Evolutionary conservation across 1,140 invertebrate genomes (phyloP), one percentile per base, ranked within the genome.

Genomic region (Littorina saxatilis): DNA sequence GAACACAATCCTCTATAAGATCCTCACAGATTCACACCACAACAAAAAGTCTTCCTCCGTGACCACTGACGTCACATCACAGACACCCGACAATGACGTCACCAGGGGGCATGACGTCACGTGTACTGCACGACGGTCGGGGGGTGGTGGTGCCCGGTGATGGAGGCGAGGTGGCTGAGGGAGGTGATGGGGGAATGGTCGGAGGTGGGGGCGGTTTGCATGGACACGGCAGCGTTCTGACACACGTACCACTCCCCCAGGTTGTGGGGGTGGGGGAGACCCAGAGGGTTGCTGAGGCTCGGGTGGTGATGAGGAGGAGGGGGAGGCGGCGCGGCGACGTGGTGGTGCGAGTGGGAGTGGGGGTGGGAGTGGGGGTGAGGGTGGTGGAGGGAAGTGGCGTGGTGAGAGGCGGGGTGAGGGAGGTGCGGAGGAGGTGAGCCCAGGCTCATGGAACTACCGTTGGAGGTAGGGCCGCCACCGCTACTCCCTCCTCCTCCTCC

Each of bases 171-270:
- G 88, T 94, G 94, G 92, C 86, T 94, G 85, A 87, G 92, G 90
- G 85, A 84, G 83, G 94, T 93, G n/a, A 95, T 92, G 15, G 94
- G 93, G 29, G 94, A 94, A 82, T 94, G 93, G 86, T 94, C 93
- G 80, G 92, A 94, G 90, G 91, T 92, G 32, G 94, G 88, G 84
- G 93, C 89, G 88, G 92, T 89, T 87, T 94, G 90, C 93, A 93
- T 93, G 3, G 93, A 93, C 87, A 89, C 92, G 1, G 92, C 91
- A 1, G 92, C 90, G 80, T 92, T 93, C 86, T 94, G 94, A 85
- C 94, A 95, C 50, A 94, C 92, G 90, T 95, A 94, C 95, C 95
- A 95, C 88, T 95, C 94, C 88, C 93, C 93, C 83, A 95, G 87
- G 39, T 50, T 58, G 43, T 29, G 73, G n/a, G 76, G 75, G 20